Conservation (phyloP, 23 tunicate genomes). For the Diplosoma virens region DNA sequence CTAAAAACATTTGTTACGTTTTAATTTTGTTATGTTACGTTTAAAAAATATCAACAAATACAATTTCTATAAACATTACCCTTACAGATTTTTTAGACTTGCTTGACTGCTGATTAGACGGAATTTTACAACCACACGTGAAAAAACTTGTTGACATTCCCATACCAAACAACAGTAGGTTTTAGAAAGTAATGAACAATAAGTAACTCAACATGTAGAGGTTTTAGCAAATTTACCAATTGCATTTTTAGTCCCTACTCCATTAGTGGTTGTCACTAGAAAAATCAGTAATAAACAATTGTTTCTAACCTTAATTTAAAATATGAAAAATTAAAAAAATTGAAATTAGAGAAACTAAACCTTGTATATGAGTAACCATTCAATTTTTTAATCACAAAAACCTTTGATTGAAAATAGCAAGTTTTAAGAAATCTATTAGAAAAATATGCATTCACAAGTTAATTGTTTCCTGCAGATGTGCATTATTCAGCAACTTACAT, state of each 20-base stretch:
- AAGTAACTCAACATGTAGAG: not conserved
- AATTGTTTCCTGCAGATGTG: too few relatives aligned
- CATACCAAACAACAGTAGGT: constrained; percentile 8
- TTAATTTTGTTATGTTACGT: not conserved
- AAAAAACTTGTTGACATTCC: constrained; percentile 30
- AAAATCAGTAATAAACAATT: too few relatives aligned
- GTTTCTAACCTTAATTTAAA: too few relatives aligned
- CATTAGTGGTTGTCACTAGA: too few relatives aligned
- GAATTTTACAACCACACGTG: constrained; percentile 41
- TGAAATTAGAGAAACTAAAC: too few relatives aligned
- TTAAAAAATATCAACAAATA: not conserved
- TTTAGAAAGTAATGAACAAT: not conserved
- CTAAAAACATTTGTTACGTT: not conserved
- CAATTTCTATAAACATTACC: not conserved
- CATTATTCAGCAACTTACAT: too few relatives aligned
- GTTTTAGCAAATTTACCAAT: not conserved
- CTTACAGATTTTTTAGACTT: constrained; percentile 14
- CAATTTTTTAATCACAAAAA: too few relatives aligned
- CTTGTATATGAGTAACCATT: too few relatives aligned
- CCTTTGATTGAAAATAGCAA: too few relatives aligned
- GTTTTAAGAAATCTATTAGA: too few relatives aligned
- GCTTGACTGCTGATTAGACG: not conserved
- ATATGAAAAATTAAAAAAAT: too few relatives aligned
- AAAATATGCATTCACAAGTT: too few relatives aligned
- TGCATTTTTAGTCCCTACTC: constrained; percentile 21